Conservation (phyloP, 2,888 invertebrate genomes). For the Entomobrya multifasciata region DNA sequence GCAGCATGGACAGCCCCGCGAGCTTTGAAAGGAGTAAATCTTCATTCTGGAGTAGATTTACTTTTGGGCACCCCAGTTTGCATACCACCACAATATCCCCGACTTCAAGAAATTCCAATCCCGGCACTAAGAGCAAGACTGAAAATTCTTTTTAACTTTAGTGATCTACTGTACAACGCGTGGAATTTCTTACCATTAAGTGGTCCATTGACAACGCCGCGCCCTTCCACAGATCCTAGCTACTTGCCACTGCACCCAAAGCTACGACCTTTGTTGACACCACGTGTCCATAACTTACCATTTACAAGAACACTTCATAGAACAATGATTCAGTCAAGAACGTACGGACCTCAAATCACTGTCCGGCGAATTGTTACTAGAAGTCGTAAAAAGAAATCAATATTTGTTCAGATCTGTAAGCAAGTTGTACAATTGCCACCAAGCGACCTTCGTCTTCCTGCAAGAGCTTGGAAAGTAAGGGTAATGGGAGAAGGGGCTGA, state of each 20-base stretch:
- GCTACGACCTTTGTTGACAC: slow-evolving; percentile 84
- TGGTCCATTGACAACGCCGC: slow-evolving; percentile 82
- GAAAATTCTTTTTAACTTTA: slow-evolving; percentile 84
- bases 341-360: slow-evolving; percentile 86
- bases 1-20: slow-evolving; percentile 85
- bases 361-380: slow-evolving; percentile 85
- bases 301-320: slow-evolving; percentile 85
- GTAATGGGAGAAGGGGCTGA: slow-evolving; percentile 86
- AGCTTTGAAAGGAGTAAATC: slow-evolving; percentile 83
- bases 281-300: slow-evolving; percentile 85
- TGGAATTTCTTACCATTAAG: slow-evolving; percentile 84
- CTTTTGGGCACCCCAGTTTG: slow-evolving; percentile 83
- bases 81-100: slow-evolving; percentile 84
- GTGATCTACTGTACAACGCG: slow-evolving; percentile 85
- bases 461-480: slow-evolving; percentile 87
- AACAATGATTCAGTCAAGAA: slow-evolving; percentile 86
- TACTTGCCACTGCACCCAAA: slow-evolving; percentile 81
- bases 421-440: slow-evolving; percentile 85
- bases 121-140: slow-evolving; percentile 84
- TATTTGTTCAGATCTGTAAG: slow-evolving; percentile 85
- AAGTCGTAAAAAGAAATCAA: slow-evolving; percentile 84
- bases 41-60: slow-evolving; percentile 79
- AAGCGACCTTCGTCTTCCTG: slow-evolving; percentile 84
- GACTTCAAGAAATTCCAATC: slow-evolving; percentile 83
- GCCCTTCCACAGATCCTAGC: slow-evolving; percentile 81